Evolutionary conservation across 2,113 vertebrate species (phyloP).

Genomic region (Labeo catla): DNA sequence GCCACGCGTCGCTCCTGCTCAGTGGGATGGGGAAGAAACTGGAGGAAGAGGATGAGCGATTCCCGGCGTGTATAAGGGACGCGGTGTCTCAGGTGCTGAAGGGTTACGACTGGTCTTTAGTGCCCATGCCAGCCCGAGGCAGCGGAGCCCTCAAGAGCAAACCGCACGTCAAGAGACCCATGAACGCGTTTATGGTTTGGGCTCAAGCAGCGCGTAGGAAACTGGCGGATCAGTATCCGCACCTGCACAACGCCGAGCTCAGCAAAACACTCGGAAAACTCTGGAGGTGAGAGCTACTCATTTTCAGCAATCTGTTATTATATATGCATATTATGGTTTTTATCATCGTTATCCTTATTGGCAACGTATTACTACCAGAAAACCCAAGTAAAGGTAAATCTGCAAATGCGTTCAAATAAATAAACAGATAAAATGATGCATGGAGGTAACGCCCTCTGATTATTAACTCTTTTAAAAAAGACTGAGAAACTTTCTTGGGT

Average conservation of each 20-base stretch:
- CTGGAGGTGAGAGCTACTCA: constrained; percentile 85
- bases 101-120: constrained; percentile 97
- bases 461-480: not conserved
- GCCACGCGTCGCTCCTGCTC: constrained; percentile 71
- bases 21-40: constrained; percentile 71
- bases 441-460: not conserved
- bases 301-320: too few species aligned
- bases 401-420: not conserved
- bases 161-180: constrained; percentile 88
- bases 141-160: constrained; percentile 88
- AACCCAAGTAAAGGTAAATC: not conserved
- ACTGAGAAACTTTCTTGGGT: too few species aligned
- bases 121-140: constrained; percentile 92
- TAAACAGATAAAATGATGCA: not conserved
- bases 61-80: constrained; percentile 95
- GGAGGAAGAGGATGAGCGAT: constrained; percentile 84
- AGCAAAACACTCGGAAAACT: constrained; percentile 97
- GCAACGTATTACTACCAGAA: not conserved
- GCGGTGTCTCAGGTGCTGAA: constrained; percentile 98
- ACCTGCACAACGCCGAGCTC: constrained; percentile 95
- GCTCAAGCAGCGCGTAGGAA: constrained; percentile 91
- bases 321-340: too few species aligned
- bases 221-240: constrained; percentile 93
- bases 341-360: too few species aligned
- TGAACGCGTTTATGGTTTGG: constrained; percentile 90